Evolutionary conservation across 37 sponge, comb jelly and placozoan species (phyloP).

Genomic region (Crambe crambe): DNA sequence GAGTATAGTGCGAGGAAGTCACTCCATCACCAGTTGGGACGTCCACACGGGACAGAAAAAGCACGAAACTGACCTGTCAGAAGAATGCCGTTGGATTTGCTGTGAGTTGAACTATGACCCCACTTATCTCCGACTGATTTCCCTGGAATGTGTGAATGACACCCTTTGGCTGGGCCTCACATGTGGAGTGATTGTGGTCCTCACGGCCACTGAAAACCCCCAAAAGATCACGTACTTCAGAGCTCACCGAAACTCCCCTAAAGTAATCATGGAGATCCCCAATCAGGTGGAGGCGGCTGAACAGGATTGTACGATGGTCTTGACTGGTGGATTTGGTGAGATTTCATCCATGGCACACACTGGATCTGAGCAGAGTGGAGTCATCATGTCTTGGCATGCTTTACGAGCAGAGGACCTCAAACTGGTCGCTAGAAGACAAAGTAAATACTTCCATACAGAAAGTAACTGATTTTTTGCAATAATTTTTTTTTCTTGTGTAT

Average conservation of each 20-base stretch:
- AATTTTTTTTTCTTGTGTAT: not conserved
- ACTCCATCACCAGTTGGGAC: conserved; percentile 63
- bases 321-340: conserved; percentile 77
- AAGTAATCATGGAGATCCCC: conserved; percentile 64
- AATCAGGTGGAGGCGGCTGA: not conserved
- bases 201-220: conserved; percentile 46
- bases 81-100: conserved; percentile 33
- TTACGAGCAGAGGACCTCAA: conserved; percentile 34
- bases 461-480: not conserved
- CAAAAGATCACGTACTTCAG: conserved; percentile 41
- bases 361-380: conserved; percentile 24
- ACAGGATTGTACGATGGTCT: conserved; percentile 34
- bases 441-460: not conserved
- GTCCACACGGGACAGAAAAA: conserved; percentile 24
- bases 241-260: conserved; percentile 53
- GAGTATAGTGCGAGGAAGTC: conserved; percentile 41
- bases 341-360: conserved; percentile 1
- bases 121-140: conserved; percentile 50
- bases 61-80: conserved; percentile 31
- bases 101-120: conserved; percentile 34
- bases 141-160: conserved; percentile 48
- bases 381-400: conserved; percentile 76
- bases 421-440: conserved; percentile 33
- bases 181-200: conserved; percentile 61
- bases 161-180: conserved; percentile 73